Evolutionary conservation across 1,140 invertebrate genomes (phyloP).

Genomic region (Muscidifurax raptorellus): DNA sequence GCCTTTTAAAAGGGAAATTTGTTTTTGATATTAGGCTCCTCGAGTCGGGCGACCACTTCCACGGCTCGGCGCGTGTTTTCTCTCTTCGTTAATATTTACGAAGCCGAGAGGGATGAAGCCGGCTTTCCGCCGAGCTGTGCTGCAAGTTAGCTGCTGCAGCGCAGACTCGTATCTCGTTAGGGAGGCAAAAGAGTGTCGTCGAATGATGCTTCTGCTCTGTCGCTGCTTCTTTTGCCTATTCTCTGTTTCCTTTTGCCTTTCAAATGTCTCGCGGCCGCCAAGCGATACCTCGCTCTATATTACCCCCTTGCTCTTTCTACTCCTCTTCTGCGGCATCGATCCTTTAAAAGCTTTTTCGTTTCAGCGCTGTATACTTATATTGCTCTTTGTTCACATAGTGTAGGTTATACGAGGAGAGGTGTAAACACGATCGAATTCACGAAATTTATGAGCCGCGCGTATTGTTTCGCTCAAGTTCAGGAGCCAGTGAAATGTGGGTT

Average conservation of each 20-base stretch:
- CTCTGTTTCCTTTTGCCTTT: conserved; percentile 8
- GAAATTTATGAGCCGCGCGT: background rate
- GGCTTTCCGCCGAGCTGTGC: background rate
- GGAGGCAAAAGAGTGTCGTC: conserved; percentile 26
- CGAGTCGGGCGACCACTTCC: conserved; percentile 43
- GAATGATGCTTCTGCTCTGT: conserved; percentile 23
- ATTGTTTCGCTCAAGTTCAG: no score
- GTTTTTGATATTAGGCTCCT: conserved; percentile 64
- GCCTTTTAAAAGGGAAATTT: conserved; percentile 65
- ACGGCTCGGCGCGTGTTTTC: conserved; percentile 25
- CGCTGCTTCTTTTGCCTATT: background rate
- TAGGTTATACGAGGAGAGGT: no score
- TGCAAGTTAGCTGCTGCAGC: conserved; percentile 11
- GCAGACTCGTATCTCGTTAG: conserved; percentile 27
- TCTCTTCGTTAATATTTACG: conserved; percentile 60
- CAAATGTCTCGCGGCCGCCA: background rate
- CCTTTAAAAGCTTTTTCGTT: background rate
- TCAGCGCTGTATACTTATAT: background rate
- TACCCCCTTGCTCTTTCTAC: background rate
- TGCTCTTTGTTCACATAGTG: no score
- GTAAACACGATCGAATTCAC: background rate
- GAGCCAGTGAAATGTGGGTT: conserved; percentile 13
- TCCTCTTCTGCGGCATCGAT: background rate
- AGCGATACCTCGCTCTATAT: background rate
- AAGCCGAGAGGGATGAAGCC: conserved; percentile 32